Percentiles rank a stretch among this genome's conserved stretches.
phyloP scores from a whole-genome alignment of 2,113 vertebrate species.

The Pelusios castaneus region DNA sequence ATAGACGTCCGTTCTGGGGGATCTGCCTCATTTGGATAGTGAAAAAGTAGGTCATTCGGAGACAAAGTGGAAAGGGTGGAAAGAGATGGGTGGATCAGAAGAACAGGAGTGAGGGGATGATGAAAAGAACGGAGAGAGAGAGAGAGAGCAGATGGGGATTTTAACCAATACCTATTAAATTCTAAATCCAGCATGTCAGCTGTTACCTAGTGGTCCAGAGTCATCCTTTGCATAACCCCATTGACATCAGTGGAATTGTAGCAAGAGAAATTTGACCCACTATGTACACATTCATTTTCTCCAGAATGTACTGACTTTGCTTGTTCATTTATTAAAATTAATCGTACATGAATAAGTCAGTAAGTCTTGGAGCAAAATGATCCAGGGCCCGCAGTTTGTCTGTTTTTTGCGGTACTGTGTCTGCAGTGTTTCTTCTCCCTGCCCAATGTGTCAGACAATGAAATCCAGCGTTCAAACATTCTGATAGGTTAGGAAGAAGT shows the following conservation, averaged over 20 bases:
- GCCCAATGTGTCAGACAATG: background rate
- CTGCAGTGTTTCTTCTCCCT: background rate
- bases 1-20: background rate
- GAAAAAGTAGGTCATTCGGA: background rate
- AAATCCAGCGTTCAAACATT: constrained; percentile 24
- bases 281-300: background rate
- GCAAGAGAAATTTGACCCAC: background rate
- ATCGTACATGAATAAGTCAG: fast-evolving
- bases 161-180: background rate
- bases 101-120: background rate
- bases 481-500: constrained; percentile 58
- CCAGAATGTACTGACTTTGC: background rate
- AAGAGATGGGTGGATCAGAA: background rate
- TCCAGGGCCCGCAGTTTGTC: background rate
- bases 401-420: background rate
- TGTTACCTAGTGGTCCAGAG: background rate
- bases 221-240: background rate
- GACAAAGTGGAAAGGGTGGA: background rate
- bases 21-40: fast-evolving
- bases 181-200: background rate
- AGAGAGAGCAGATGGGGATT: background rate
- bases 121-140: background rate
- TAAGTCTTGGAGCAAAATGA: background rate
- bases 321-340: background rate
- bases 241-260: background rate